A percentile compares a stretch with the other conserved stretches of the same genome.
phyloP scores from a whole-genome alignment of 1,140 invertebrate species.

The Ostrea edulis region DNA sequence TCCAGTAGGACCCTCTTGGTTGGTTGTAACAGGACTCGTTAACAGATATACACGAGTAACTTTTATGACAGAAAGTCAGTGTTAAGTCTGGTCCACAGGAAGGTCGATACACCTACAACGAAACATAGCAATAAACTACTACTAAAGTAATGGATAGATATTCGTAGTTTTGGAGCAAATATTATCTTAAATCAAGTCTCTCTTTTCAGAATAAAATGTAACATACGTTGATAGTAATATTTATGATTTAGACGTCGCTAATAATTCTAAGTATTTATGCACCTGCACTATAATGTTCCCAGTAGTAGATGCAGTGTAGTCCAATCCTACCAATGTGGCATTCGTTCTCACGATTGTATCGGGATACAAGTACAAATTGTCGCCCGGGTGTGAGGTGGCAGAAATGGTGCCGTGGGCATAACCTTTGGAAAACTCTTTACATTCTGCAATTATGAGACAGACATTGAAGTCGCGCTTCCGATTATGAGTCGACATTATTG shows the following conservation, averaged over 20 bases:
- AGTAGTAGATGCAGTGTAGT: conserved; percentile 43
- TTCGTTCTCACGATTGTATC: conserved; percentile 50
- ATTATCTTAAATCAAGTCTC: too few relatives aligned
- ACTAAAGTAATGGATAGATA: too few relatives aligned
- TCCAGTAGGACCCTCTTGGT: conserved; percentile 50
- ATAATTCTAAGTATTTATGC: neutral
- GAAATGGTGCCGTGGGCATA: conserved; percentile 47
- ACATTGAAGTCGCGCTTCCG: neutral
- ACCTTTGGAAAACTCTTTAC: conserved; percentile 49
- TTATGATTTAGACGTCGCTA: too few relatives aligned
- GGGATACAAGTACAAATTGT: conserved; percentile 52
- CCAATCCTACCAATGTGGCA: conserved; percentile 58
- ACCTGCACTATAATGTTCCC: conserved; percentile 60
- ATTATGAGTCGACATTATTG: too few relatives aligned
- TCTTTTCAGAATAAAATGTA: too few relatives aligned
- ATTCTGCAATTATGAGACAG: conserved; percentile 42
- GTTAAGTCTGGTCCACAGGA: conserved; percentile 38
- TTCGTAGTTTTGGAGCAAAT: too few relatives aligned
- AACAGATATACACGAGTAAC: conserved; percentile 54
- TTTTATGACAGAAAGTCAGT: conserved; percentile 55
- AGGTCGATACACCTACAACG: conserved; percentile 55
- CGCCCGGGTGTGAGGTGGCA: conserved; percentile 45
- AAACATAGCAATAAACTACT: neutral
- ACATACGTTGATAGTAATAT: neutral
- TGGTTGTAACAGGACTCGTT: conserved; percentile 49